A percentile compares a stretch with the other conserved stretches of the same genome.
Evolutionary conservation across 2,113 vertebrate species (phyloP).

Genomic region (Caretta caretta): DNA sequence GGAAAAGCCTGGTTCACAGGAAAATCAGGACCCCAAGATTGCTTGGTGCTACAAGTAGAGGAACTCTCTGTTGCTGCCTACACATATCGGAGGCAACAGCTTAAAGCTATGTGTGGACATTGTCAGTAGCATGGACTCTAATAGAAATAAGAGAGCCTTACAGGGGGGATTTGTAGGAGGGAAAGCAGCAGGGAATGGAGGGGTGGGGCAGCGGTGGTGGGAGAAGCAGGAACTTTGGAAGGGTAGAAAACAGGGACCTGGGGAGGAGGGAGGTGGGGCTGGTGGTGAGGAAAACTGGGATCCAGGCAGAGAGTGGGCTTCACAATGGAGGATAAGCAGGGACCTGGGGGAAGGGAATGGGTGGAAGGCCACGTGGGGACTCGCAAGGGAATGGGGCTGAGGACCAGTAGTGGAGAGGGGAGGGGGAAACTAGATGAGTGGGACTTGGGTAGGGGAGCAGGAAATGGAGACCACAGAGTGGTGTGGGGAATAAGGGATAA

Average conservation of each 20-base stretch:
- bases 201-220: background rate
- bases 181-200: background rate
- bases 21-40: fast-evolving
- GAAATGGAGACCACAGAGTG: too few species aligned
- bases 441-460: background rate
- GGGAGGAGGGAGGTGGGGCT: background rate
- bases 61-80: background rate
- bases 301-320: background rate
- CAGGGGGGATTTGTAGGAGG: background rate
- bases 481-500: too few species aligned
- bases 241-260: background rate
- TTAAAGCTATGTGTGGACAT: background rate
- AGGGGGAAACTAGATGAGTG: too few species aligned
- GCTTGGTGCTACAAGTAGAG: background rate
- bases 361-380: too few species aligned
- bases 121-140: background rate
- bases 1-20: background rate
- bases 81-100: background rate
- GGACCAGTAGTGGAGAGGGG: too few species aligned
- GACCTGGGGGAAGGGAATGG: too few species aligned
- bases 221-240: background rate
- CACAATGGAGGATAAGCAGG: too few species aligned
- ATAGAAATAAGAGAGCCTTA: background rate
- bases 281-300: background rate
- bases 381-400: too few species aligned